These are phyloP conservation scores for Papilio elwesi DNA, from an alignment of 2,888 invertebrate genomes.

Conservation along the genomic window DNA sequence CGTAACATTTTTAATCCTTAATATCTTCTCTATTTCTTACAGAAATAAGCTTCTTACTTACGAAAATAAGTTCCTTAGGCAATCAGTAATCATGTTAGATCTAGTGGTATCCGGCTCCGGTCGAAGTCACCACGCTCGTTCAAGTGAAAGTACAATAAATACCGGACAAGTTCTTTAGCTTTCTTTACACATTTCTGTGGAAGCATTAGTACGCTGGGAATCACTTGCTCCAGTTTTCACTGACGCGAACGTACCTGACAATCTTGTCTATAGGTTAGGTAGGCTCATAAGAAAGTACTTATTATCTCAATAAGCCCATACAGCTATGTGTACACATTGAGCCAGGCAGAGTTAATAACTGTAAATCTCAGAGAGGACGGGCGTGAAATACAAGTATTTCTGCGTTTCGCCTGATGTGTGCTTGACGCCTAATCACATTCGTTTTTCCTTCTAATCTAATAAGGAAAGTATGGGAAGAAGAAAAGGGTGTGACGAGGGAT, in stretches of 20 bases:
- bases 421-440: no score
- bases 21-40: no score
- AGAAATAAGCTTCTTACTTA: no score
- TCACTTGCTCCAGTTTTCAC: conserved; percentile 27
- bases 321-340: no score
- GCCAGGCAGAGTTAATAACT: no score
- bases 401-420: no score
- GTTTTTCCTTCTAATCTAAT: no score
- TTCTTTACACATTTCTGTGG: conserved; percentile 24
- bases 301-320: background rate
- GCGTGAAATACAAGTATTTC: no score
- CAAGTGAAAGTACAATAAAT: conserved; percentile 26
- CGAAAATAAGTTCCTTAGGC: background rate
- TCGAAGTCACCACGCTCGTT: background rate
- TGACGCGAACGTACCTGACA: background rate
- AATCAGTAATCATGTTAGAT: background rate
- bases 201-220: conserved; percentile 19
- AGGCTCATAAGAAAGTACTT: background rate
- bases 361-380: no score
- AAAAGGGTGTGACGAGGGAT: no score
- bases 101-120: background rate
- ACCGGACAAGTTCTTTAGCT: conserved; percentile 1
- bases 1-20: no score
- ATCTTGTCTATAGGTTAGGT: background rate
- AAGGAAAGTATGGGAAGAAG: no score